Evolutionary conservation across 92 coral and sea anemone genomes (phyloP).

Genomic region (Ricordea florida): DNA sequence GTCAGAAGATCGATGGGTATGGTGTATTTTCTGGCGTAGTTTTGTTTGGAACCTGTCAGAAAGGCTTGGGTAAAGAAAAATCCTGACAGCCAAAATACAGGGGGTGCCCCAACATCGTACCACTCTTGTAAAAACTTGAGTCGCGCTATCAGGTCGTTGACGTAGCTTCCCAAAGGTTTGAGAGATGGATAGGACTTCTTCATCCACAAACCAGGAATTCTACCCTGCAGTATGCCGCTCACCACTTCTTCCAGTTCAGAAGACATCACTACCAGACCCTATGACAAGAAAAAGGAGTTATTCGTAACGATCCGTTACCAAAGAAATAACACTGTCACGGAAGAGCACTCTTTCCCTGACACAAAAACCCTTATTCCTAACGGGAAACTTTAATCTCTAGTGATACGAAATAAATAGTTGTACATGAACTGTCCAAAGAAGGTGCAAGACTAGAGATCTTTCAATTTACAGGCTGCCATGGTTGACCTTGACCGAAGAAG

Average conservation of each 20-base stretch:
- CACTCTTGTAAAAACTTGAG: constrained; percentile 97
- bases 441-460: too few species aligned
- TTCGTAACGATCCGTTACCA: too few species aligned
- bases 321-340: too few species aligned
- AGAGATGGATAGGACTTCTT: constrained; percentile 97
- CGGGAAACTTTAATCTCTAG: too few species aligned
- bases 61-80: constrained; percentile 99
- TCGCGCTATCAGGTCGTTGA: constrained; percentile 90
- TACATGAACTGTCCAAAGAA: too few species aligned
- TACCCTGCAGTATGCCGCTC: constrained; percentile 86
- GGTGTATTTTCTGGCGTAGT: constrained; percentile 96
- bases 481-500: too few species aligned
- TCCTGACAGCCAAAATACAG: constrained; percentile 96
- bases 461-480: too few species aligned
- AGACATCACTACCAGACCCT: constrained; percentile 99
- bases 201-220: constrained; percentile 99
- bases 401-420: too few species aligned
- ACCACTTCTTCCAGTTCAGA: constrained; percentile 96
- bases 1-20: constrained; percentile 95
- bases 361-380: too few species aligned
- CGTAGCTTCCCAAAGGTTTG: constrained; percentile 97
- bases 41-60: constrained; percentile 98
- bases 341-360: too few species aligned
- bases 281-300: too few species aligned
- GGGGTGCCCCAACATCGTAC: constrained; percentile 94